These are phyloP conservation scores for Drosophila demipolita DNA, from an alignment of 2,888 invertebrate genomes.

Conservation along the genomic window DNA sequence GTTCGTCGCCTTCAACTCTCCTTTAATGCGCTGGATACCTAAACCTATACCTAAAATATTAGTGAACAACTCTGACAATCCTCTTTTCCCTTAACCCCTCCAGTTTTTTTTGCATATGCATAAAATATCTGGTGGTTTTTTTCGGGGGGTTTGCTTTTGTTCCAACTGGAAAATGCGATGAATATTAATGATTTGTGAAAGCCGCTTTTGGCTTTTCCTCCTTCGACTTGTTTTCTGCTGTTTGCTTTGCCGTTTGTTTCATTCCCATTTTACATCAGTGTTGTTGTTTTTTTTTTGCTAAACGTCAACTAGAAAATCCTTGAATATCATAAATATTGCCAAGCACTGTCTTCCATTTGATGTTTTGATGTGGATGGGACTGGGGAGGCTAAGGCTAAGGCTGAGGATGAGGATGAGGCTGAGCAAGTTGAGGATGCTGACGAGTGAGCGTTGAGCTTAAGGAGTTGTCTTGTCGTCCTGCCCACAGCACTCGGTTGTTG, in stretches of 20 bases:
- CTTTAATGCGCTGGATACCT: not conserved
- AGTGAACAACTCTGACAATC: conserved; percentile 1
- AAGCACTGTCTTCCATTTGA: conserved; percentile 55
- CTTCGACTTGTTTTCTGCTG: conserved; percentile 17
- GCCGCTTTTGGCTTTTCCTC: conserved; percentile 43
- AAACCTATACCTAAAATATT: not conserved
- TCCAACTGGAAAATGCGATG: conserved; percentile 60
- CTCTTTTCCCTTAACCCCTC: not conserved
- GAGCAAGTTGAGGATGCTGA: conserved; percentile 9
- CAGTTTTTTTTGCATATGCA: conserved; percentile 29
- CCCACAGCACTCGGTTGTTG: conserved; percentile 45
- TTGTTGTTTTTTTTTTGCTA: conserved; percentile 23
- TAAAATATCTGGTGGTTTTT: conserved; percentile 5
- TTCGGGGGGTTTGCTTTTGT: conserved; percentile 19
- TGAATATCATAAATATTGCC: conserved; percentile 78
- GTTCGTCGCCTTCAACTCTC: not conserved
- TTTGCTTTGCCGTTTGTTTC: conserved; percentile 42
- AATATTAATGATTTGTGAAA: conserved; percentile 81
- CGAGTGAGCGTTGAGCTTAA: conserved; percentile 38
- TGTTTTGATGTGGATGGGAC: conserved; percentile 55
- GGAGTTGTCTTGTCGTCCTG: conserved; percentile 51
- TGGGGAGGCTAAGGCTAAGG: not conserved
- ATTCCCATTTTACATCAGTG: conserved; percentile 5
- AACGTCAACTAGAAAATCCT: conserved; percentile 79
- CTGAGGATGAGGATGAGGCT: conserved; percentile 3